Evolutionary conservation across 92 coral and sea anemone species (phyloP), one percentile per base, ranked within the genome.

Genomic region (Virgularia gustaviana): DNA sequence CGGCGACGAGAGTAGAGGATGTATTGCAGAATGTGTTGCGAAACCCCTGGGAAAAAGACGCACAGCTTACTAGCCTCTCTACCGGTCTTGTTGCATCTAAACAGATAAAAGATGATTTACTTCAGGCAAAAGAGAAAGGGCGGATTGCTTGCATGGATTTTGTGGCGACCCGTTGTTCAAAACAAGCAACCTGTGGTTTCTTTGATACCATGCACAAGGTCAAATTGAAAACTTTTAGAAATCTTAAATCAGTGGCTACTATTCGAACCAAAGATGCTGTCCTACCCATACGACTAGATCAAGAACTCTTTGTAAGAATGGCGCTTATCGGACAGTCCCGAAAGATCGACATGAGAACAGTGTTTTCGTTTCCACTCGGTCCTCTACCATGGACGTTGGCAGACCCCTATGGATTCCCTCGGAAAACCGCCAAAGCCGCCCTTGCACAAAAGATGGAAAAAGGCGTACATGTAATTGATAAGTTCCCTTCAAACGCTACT

Each of bases 381-480:
- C 90, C 89, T 6, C 83, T 81, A 25, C 81, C 81, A 30, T 85
- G 80, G 89, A 52, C 83, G 1, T 55, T 85, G 20, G 83, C 85
- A 25, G 83, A 70, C 70, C 78, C 81, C 2, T 76, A 81, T 81
- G 83, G 86, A 6, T 52, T 66, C 4, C 86, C 86, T 13, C 66
- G 81, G 3, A 81, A 86, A 72, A 76, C 79, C 38, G 57, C 34
- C 76, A 80, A 75, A 54, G 77, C 85, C 33, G 70, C 37, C 39
- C 83, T 85, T 11, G 55, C 83, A 9, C 72, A 80, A 27, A 80
- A 85, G 18, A 65, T 85, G 13, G 83, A 84, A 57, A 37, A 22
- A 4, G n/a, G n/a, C n/a, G n/a, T n/a, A n/a, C n/a, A 57, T 31
- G 70, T 79, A 37, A 47, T 23, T 9, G 49, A 70, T 20, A 23